Percentiles rank a stretch among this genome's conserved stretches.
phyloP scores from a whole-genome alignment of 1,140 invertebrate genomes.

The Olivierus martensii region DNA sequence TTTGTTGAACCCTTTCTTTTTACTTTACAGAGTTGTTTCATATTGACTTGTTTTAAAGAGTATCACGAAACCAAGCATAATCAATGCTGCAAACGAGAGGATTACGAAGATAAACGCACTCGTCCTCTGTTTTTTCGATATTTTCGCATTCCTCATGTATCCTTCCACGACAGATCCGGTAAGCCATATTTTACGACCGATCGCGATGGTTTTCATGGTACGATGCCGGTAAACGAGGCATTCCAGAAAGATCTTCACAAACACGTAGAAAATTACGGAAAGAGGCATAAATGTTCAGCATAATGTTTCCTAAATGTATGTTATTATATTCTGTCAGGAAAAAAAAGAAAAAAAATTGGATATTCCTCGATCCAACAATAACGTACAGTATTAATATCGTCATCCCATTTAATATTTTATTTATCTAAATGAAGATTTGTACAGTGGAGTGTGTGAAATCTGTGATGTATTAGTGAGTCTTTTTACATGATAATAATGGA shows the following conservation, averaged over 20 bases:
- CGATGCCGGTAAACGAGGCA: background rate
- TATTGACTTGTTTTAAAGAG: background rate
- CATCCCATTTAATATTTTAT: no score
- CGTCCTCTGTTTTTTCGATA: slow-evolving; percentile 3
- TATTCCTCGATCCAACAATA: no score
- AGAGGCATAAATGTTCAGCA: background rate
- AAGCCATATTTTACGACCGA: background rate
- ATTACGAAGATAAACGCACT: background rate
- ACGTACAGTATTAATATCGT: no score
- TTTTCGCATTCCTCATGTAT: slow-evolving; percentile 10
- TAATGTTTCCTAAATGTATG: background rate
- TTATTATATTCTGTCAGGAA: no score
- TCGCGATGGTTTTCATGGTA: background rate
- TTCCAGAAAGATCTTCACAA: background rate
- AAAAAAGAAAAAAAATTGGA: no score
- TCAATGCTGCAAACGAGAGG: background rate
- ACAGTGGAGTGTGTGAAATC: no score
- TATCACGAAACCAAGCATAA: background rate
- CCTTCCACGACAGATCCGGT: background rate
- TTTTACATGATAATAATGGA: no score
- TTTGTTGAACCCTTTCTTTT: no score
- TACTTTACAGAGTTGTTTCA: no score
- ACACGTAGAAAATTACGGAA: background rate
- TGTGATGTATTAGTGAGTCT: no score
- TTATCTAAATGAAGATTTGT: no score